Base-by-base conservation (phyloP, 2,888 invertebrate genomes). In the Thereva unica region DNA sequence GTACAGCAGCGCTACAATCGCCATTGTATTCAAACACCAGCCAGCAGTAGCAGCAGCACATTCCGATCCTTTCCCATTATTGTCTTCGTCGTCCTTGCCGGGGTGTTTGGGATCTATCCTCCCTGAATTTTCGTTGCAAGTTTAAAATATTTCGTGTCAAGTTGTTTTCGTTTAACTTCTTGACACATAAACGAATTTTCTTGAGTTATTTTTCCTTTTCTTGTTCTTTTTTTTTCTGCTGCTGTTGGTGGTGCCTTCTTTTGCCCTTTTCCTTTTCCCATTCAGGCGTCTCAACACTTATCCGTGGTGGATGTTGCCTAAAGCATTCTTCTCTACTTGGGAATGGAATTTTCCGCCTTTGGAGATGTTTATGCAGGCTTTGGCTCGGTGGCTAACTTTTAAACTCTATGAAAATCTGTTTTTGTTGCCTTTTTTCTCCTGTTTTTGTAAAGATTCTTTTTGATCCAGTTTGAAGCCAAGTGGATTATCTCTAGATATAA, bases 131-230 rank as follows among this genome's bases (percentile, higher is more conserved):
- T 37, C 41, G 35, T n/a, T 44, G 52, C 44, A 64, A 64, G 52
- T 54, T 38, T 54, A 54, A 64, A 64, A 64, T 64, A 64, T 64
- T 64, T 64, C 45, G 54, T 64, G 64, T 64, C 64, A 54, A 64
- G 64, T 64, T 54, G 45, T 64, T 64, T 54, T 53, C 54, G 37
- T 64, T 64, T 64, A 64, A 64, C 64, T 54, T 64, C 64, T 64
- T 64, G 64, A 64, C 64, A 64, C 54, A 64, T 64, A 64, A 64
- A 64, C 64, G 64, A 64, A 64, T 52, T 64, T 64, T 64, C 42
- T 53, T 63, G 52, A 52, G 52, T 23, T 23, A 42, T 47, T 42
- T 63, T 63, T 37, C 34, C 42, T 42, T 52, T 42, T 53, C 41
- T 63, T 63, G 52, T 52, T 52, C 50, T 63, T 52, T 50, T 63